Evolutionary conservation across 64 coral and sea anemone genomes (phyloP).

Genomic region (Porites australiensis): DNA sequence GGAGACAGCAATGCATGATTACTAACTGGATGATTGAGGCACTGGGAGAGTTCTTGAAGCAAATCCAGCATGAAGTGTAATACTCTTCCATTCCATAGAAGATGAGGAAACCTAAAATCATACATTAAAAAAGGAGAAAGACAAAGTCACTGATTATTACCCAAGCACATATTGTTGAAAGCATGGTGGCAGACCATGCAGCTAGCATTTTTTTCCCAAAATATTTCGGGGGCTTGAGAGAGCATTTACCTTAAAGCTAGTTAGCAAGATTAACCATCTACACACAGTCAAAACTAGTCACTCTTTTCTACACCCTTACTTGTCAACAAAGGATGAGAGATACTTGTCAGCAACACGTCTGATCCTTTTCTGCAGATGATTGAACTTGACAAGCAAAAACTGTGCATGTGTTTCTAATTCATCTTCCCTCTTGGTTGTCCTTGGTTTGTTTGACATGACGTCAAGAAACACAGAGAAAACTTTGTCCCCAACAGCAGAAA

Average conservation of each 20-base stretch:
- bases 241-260: too few relatives aligned
- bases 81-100: constrained; percentile 94
- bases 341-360: constrained; percentile 94
- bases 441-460: constrained; percentile 80
- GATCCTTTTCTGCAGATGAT: constrained; percentile 85
- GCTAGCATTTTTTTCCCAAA: too few relatives aligned
- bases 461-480: constrained; percentile 88
- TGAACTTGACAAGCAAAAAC: constrained; percentile 91
- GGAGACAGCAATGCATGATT: not conserved
- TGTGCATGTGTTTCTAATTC: constrained; percentile 93
- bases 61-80: constrained; percentile 95
- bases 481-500: constrained; percentile 89
- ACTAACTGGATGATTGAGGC: constrained; percentile 91
- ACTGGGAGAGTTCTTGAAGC: constrained; percentile 84
- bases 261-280: too few relatives aligned
- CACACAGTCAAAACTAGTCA: too few relatives aligned
- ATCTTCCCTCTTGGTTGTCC: constrained; percentile 73
- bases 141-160: not conserved
- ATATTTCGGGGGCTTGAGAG: too few relatives aligned
- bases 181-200: too few relatives aligned
- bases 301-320: constrained; percentile 48
- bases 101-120: constrained; percentile 88
- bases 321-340: constrained; percentile 86
- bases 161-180: too few relatives aligned
- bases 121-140: too few relatives aligned